A percentile compares a stretch with the other conserved stretches of the same genome.
Conservation (phyloP, 2,888 invertebrate species). For the Diaperis boleti region DNA sequence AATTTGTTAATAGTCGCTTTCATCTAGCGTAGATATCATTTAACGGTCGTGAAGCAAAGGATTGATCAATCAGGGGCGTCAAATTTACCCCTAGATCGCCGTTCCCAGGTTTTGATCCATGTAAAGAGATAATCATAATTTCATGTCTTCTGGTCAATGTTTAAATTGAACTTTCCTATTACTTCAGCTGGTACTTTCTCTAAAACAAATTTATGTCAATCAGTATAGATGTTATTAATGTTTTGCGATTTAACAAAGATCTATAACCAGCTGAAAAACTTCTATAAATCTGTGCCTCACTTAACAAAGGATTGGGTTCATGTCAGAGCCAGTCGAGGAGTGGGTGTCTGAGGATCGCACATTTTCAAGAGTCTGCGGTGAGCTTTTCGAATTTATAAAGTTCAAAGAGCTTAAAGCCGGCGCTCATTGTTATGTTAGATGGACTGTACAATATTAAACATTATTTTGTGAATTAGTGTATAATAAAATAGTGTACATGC, state of each 20-base stretch:
- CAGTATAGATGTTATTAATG: slow-evolving; percentile 32
- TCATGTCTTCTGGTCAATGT: slow-evolving; percentile 27
- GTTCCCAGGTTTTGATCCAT: slow-evolving; percentile 17
- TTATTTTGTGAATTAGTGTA: slow-evolving; percentile 66
- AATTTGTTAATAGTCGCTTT: slow-evolving; percentile 40
- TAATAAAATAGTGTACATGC: slow-evolving; percentile 62
- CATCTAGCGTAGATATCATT: slow-evolving; percentile 31
- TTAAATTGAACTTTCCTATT: slow-evolving; percentile 19
- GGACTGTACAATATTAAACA: slow-evolving; percentile 62
- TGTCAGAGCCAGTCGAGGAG: slow-evolving; percentile 9
- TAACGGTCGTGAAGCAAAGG: slow-evolving; percentile 21
- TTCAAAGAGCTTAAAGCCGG: slow-evolving; percentile 8
- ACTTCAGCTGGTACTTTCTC: slow-evolving; percentile 30
- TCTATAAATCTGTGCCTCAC: slow-evolving; percentile 44
- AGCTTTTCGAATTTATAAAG: slow-evolving; percentile 25
- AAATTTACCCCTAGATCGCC: slow-evolving; percentile 21
- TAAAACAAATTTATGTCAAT: slow-evolving; percentile 18
- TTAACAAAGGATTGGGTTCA: slow-evolving; percentile 34
- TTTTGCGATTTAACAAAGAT: slow-evolving; percentile 21
- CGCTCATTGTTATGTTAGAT: slow-evolving; percentile 57
- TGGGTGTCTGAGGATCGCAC: slow-evolving; percentile 48
- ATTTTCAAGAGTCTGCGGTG: slow-evolving; percentile 45
- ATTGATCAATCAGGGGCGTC: slow-evolving; percentile 22
- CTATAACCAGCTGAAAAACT: slow-evolving; percentile 31
- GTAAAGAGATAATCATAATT: slow-evolving; percentile 33